phyloP scores from a whole-genome alignment of 2,797 vertebrate species.

The Sebastes vulpes region DNA sequence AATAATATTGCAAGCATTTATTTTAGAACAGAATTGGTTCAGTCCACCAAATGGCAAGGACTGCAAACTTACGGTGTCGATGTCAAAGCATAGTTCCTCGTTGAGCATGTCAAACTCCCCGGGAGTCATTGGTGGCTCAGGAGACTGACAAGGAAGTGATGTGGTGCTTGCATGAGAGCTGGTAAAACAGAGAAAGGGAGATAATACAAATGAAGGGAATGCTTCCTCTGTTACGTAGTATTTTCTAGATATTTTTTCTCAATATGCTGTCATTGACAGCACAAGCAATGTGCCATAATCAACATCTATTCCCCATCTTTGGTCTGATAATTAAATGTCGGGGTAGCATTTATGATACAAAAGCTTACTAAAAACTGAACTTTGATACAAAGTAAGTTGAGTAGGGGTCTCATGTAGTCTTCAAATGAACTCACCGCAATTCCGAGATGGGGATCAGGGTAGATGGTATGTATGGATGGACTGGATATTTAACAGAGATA shows the following conservation, averaged over 20 bases:
- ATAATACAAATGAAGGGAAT: neutral
- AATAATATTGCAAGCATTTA: neutral
- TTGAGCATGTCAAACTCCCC: conserved; percentile 93
- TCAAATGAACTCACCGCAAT: conserved; percentile 74
- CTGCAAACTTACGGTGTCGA: conserved; percentile 88
- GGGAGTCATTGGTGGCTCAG: conserved; percentile 95
- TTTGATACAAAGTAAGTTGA: neutral
- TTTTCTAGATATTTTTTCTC: neutral
- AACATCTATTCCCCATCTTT: neutral
- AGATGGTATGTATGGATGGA: conserved; percentile 91
- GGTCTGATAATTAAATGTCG: neutral
- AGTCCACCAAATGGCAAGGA: neutral
- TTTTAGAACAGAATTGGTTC: neutral
- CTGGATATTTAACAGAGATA: conserved; percentile 76
- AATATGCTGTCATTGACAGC: neutral
- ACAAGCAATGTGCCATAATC: neutral
- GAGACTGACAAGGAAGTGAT: conserved; percentile 87
- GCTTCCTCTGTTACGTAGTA: neutral
- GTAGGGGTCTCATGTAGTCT: neutral
- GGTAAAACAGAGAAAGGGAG: neutral
- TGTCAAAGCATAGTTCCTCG: conserved; percentile 91
- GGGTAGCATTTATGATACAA: too few species aligned
- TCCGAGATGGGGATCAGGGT: conserved; percentile 93
- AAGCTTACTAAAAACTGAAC: too few species aligned
- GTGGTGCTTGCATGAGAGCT: conserved; percentile 84